Conservation (phyloP, 30 jellyfish, hydroid and myxozoan genomes). For the Cassiopea xamachana region DNA sequence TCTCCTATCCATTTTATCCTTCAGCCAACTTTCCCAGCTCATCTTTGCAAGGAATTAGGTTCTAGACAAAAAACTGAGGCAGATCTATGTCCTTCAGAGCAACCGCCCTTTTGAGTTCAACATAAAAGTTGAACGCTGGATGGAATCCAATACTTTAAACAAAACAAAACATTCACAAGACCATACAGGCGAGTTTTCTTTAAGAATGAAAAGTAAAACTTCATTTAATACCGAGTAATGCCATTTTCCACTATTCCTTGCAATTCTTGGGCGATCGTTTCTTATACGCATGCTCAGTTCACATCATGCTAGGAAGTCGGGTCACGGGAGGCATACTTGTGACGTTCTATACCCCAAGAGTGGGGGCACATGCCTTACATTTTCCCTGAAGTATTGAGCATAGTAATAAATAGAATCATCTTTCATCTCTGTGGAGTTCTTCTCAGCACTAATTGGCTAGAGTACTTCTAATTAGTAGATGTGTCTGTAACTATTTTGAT, state of each 20-base stretch:
- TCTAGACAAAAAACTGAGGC: background rate
- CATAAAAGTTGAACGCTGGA: background rate
- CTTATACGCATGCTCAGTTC: background rate
- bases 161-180: background rate
- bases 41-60: constrained; percentile 3
- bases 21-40: constrained; percentile 80
- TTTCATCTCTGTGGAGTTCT: background rate
- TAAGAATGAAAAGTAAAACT: too few relatives aligned
- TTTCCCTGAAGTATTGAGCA: background rate
- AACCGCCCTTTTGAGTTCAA: background rate
- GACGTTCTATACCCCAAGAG: background rate
- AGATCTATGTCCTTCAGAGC: background rate
- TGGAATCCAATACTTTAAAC: background rate
- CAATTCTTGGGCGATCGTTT: background rate
- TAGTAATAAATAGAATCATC: background rate
- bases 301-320: background rate
- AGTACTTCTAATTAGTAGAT: background rate
- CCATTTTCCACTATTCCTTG: background rate
- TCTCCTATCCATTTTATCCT: constrained; percentile 69
- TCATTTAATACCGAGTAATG: background rate
- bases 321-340: background rate
- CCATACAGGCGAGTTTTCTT: background rate
- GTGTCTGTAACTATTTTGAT: background rate
- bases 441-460: background rate
- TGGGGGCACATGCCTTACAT: background rate